phyloP scores from a whole-genome alignment of 1,140 invertebrate species.

The Leptinotarsa defecta region DNA sequence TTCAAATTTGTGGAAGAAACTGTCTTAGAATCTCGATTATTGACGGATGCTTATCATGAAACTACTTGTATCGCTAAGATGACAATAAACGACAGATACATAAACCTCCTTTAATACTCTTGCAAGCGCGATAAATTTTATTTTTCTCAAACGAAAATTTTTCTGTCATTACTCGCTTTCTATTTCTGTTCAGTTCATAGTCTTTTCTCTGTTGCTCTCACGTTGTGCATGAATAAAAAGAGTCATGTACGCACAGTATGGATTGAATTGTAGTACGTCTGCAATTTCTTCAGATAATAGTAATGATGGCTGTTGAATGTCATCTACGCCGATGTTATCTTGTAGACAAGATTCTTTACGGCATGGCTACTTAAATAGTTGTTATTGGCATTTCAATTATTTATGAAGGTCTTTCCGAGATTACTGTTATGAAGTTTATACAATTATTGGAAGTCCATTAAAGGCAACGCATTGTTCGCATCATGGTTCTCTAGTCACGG shows the following conservation, averaged over 20 bases:
- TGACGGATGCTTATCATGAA: background rate
- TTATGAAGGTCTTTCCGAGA: conserved; percentile 4
- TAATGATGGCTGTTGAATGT: conserved; percentile 5
- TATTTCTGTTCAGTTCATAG: background rate
- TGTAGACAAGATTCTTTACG: background rate
- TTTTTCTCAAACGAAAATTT: background rate
- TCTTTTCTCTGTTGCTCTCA: background rate
- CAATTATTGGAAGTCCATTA: too few relatives aligned
- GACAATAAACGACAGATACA: background rate
- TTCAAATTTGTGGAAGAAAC: background rate
- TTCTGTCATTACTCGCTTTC: background rate
- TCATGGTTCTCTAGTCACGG: too few relatives aligned
- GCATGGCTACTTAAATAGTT: background rate
- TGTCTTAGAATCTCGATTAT: background rate
- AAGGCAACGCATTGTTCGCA: too few relatives aligned
- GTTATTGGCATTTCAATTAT: background rate
- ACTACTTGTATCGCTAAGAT: background rate
- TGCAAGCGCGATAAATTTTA: background rate
- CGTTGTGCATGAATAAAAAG: conserved; percentile 8
- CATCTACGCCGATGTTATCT: conserved; percentile 2
- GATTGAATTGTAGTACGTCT: conserved; percentile 4
- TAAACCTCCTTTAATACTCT: background rate
- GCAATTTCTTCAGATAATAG: conserved; percentile 3
- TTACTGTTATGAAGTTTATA: background rate
- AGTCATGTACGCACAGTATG: conserved; percentile 10